Evolutionary conservation across 1,140 invertebrate genomes (phyloP).

Genomic region (Aphidius ervi): DNA sequence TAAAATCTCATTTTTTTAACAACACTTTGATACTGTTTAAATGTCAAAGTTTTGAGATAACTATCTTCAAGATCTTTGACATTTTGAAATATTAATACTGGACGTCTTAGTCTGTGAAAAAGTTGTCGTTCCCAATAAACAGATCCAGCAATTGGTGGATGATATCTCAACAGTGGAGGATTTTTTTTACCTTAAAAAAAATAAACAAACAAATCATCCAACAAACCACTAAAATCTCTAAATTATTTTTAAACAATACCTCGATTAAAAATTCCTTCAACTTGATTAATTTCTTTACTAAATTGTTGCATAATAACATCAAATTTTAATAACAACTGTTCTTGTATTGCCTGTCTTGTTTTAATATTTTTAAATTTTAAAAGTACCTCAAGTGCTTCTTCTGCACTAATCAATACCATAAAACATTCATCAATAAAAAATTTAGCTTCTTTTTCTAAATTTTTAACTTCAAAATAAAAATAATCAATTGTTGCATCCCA

Average conservation of each 20-base stretch:
- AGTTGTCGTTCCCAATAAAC: slow-evolving; percentile 79
- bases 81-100: slow-evolving; percentile 71
- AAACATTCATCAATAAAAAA: slow-evolving; percentile 85
- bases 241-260: slow-evolving; percentile 29
- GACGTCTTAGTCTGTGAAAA: slow-evolving; percentile 71
- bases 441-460: slow-evolving; percentile 77
- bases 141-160: slow-evolving; percentile 72
- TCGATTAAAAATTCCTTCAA: slow-evolving; percentile 66
- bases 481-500: slow-evolving; percentile 77
- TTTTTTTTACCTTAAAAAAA: slow-evolving; percentile 60
- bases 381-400: slow-evolving; percentile 74
- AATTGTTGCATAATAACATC: slow-evolving; percentile 82
- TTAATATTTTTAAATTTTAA: slow-evolving; percentile 76
- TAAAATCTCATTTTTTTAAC: slow-evolving; percentile 72
- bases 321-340: slow-evolving; percentile 74
- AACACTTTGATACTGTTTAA: slow-evolving; percentile 69
- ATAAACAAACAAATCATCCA: not conserved
- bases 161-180: slow-evolving; percentile 72
- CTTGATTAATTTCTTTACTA: slow-evolving; percentile 69
- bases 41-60: slow-evolving; percentile 68
- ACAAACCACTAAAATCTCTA: slow-evolving; percentile 7
- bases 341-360: slow-evolving; percentile 67
- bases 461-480: slow-evolving; percentile 69
- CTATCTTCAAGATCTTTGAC: slow-evolving; percentile 71
- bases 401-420: slow-evolving; percentile 64